Conservation (phyloP, 2,113 vertebrate genomes). For the Petroica traversi region DNA sequence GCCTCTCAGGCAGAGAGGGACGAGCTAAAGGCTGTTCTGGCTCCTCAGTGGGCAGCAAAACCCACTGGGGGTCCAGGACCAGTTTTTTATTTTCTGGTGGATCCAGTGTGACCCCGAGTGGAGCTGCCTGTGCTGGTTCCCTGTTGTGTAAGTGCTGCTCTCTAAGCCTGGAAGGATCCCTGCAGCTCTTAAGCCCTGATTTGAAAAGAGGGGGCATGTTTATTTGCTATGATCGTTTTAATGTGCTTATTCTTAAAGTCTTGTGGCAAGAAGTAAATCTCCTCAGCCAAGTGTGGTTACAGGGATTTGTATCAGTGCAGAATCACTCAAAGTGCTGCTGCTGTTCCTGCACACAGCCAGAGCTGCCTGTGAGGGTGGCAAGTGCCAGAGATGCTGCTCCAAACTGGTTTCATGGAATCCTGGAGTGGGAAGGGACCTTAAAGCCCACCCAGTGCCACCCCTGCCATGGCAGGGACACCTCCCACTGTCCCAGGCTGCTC, state of each 20-base stretch:
- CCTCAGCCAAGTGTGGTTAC: not conserved
- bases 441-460: not conserved
- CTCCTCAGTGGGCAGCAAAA: not conserved
- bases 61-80: not conserved
- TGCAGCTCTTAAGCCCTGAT: not conserved
- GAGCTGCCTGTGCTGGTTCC: not conserved
- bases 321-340: not conserved
- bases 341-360: not conserved
- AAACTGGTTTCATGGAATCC: not conserved
- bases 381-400: not conserved
- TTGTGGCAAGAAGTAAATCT: conserved; percentile 43
- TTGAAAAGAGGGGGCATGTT: not conserved
- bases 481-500: not conserved
- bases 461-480: not conserved
- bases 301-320: not conserved
- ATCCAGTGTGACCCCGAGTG: not conserved
- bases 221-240: conserved; percentile 24
- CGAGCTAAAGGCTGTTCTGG: not conserved
- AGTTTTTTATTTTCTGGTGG: not conserved
- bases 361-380: not conserved
- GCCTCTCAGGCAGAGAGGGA: not conserved
- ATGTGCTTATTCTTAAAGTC: conserved; percentile 48
- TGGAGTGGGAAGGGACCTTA: not conserved
- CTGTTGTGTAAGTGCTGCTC: not conserved
- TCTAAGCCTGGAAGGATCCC: not conserved